Percentiles rank a stretch among this genome's conserved stretches.
Evolutionary conservation across 2,113 vertebrate genomes (phyloP).

Genomic region (Perca flavescens): DNA sequence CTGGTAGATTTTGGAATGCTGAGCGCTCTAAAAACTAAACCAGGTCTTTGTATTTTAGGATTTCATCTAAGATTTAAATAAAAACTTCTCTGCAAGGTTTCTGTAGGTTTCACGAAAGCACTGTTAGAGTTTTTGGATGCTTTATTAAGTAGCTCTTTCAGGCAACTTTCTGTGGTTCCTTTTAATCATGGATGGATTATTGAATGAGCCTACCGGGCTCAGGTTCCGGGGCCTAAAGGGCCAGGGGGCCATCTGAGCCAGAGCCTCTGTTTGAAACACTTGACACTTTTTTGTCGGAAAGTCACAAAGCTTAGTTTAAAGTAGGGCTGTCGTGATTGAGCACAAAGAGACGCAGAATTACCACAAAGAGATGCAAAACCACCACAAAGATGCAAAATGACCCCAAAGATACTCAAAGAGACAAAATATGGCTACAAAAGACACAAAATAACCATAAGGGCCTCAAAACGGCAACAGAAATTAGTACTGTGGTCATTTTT

Average conservation of each 20-base stretch:
- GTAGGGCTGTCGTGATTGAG: too few species aligned
- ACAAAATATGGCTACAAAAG: too few species aligned
- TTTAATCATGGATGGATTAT: neutral
- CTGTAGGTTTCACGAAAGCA: neutral
- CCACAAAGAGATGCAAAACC: neutral
- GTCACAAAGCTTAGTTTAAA: too few species aligned
- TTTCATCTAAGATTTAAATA: neutral
- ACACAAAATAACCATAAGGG: too few species aligned
- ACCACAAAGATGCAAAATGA: neutral
- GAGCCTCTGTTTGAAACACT: too few species aligned
- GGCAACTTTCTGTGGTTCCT: neutral
- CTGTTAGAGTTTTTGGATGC: neutral
- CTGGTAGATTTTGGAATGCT: neutral
- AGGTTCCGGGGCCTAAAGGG: too few species aligned
- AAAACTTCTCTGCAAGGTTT: neutral
- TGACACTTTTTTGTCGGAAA: too few species aligned
- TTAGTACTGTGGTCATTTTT: neutral
- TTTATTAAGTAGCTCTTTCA: neutral
- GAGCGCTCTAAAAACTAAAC: neutral
- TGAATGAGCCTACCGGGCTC: neutral
- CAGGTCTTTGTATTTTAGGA: neutral
- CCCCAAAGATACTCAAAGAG: neutral
- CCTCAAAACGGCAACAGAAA: too few species aligned
- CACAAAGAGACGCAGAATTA: neutral
- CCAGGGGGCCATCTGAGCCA: too few species aligned